phyloP scores from a whole-genome alignment of 2,797 vertebrate genomes.

The Merluccius polli region DNA sequence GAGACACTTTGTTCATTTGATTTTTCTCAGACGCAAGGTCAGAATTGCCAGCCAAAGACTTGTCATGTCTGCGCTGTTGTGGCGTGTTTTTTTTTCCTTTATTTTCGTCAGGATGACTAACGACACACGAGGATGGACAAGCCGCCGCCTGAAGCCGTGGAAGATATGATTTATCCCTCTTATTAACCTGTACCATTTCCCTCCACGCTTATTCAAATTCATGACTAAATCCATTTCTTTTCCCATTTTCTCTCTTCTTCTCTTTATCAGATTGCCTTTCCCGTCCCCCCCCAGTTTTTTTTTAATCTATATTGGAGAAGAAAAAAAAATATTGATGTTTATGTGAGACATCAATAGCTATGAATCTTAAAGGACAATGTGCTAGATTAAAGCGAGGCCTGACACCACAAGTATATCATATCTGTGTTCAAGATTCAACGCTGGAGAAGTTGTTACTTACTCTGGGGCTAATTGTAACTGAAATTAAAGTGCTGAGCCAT shows the following conservation, averaged over 20 bases:
- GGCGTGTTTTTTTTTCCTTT: neutral
- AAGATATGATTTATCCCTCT: constrained; percentile 64
- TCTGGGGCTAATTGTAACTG: neutral
- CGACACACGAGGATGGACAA: constrained; percentile 55
- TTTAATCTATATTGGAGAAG: constrained; percentile 52
- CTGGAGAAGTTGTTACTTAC: neutral
- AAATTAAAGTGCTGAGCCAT: neutral
- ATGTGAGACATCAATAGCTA: constrained; percentile 29
- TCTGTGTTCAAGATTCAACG: neutral
- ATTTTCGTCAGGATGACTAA: constrained; percentile 49
- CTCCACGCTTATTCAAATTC: constrained; percentile 59
- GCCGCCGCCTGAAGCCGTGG: constrained; percentile 52
- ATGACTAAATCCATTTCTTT: constrained; percentile 52
- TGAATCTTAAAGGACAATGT: constrained; percentile 34
- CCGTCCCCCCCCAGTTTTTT: neutral
- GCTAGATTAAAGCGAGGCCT: neutral
- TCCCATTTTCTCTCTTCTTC: constrained; percentile 28
- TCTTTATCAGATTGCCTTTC: constrained; percentile 19
- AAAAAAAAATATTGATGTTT: constrained; percentile 50
- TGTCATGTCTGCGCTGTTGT: constrained; percentile 33
- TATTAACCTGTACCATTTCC: constrained; percentile 65
- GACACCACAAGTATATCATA: neutral
- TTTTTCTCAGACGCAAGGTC: constrained; percentile 57
- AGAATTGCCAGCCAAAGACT: constrained; percentile 38
- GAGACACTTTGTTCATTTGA: constrained; percentile 40